Evolutionary conservation across 2,888 invertebrate species (phyloP).

Genomic region (Ganaspis brasiliensis): DNA sequence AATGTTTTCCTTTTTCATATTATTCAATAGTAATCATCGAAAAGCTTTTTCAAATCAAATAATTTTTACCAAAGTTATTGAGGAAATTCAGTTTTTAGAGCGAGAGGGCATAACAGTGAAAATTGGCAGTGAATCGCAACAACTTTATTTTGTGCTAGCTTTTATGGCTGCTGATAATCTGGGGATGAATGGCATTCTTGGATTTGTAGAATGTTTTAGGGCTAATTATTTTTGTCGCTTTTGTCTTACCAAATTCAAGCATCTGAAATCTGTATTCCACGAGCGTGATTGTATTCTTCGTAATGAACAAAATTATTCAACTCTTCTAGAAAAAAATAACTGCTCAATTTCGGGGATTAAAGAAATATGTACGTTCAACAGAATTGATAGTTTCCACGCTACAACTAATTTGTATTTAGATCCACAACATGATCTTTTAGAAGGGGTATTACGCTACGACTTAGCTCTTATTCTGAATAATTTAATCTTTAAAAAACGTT

Average conservation of each 20-base stretch:
- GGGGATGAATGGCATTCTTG: constrained; percentile 48
- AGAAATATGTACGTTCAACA: constrained; percentile 49
- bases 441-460: constrained; percentile 53
- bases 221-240: constrained; percentile 52
- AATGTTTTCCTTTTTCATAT: neutral
- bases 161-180: constrained; percentile 42
- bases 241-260: constrained; percentile 47
- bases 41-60: neutral
- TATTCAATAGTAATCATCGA: neutral
- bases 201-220: constrained; percentile 56
- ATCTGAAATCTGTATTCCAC: constrained; percentile 41
- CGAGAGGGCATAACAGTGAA: constrained; percentile 24
- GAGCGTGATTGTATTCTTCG: constrained; percentile 51
- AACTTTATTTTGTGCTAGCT: constrained; percentile 24
- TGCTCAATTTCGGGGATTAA: constrained; percentile 45
- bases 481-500: no score
- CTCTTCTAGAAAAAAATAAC: constrained; percentile 44
- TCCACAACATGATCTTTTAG: constrained; percentile 53
- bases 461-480: neutral
- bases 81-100: neutral
- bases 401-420: constrained; percentile 53
- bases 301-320: constrained; percentile 49
- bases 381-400: constrained; percentile 46
- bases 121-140: neutral
- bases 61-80: neutral